Conservation (phyloP, 37 sponge, comb jelly and placozoan genomes). For the Chondrosia reniformis region DNA sequence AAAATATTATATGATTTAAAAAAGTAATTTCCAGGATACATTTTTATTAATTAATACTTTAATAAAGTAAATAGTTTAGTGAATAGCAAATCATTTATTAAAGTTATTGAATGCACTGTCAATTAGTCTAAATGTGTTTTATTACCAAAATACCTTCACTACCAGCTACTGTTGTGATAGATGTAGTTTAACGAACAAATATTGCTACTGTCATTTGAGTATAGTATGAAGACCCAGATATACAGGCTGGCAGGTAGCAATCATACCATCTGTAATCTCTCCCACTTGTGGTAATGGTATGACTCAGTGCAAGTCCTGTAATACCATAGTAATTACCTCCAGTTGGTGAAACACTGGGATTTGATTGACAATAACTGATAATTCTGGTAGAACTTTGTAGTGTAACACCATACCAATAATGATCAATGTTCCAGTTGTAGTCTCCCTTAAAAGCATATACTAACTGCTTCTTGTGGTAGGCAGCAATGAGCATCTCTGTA, state of each 20-base stretch:
- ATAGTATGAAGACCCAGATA: not conserved
- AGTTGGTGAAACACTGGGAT: not conserved
- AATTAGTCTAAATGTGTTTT: not conserved
- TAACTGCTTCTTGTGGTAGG: not conserved
- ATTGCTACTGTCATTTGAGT: not conserved
- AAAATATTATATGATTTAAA: too few species aligned
- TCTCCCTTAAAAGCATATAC: not conserved
- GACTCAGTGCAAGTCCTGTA: not conserved
- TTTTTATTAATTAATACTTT: not conserved
- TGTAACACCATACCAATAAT: not conserved
- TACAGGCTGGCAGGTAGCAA: constrained; percentile 1
- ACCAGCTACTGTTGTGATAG: not conserved
- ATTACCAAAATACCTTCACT: too few species aligned
- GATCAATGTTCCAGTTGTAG: constrained; percentile 1
- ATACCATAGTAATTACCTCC: not conserved
- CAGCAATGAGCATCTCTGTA: not conserved
- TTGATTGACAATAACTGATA: not conserved
- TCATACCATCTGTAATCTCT: not conserved
- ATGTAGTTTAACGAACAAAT: not conserved
- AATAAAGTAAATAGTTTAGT: too few species aligned
- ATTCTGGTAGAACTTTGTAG: not conserved
- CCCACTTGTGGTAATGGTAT: not conserved
- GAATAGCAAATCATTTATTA: too few species aligned
- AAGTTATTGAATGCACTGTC: not conserved
- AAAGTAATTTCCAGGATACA: too few species aligned